These are phyloP conservation scores for Aethina tumida DNA, from an alignment of 1,140 invertebrate genomes.

Conservation along the genomic window DNA sequence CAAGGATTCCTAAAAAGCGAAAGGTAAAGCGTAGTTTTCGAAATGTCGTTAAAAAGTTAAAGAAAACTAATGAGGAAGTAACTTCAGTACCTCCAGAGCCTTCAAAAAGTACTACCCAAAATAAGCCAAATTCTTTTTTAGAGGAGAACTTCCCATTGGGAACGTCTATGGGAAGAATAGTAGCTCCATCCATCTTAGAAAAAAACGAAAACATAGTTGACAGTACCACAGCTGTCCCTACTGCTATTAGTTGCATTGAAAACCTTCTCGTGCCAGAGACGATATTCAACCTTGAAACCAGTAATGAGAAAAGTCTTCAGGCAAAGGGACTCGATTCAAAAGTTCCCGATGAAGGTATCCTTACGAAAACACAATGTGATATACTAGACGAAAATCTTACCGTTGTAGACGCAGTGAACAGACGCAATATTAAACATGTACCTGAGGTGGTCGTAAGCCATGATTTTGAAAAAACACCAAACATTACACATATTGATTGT, in stretches of 20 bases:
- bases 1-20: conserved; percentile 10
- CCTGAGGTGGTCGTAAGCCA: background rate
- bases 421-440: background rate
- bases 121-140: conserved; percentile 5
- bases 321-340: conserved; percentile 13
- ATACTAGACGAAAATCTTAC: too few species aligned
- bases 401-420: too few species aligned
- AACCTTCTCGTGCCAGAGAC: conserved; percentile 18
- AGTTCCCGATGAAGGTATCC: conserved; percentile 1
- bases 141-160: background rate
- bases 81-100: conserved; percentile 5
- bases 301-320: conserved; percentile 21
- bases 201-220: conserved; percentile 14
- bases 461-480: background rate
- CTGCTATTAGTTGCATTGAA: conserved; percentile 14
- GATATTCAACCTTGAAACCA: conserved; percentile 20
- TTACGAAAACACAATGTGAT: too few species aligned
- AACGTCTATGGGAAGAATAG: conserved; percentile 3
- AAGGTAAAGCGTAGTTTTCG: conserved; percentile 18
- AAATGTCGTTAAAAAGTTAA: conserved; percentile 22
- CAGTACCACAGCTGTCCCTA: conserved; percentile 15
- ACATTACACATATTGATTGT: background rate
- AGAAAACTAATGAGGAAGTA: conserved; percentile 8
- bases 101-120: conserved; percentile 22
- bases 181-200: conserved; percentile 16